phyloP scores from a whole-genome alignment of 2,888 invertebrate genomes.

The Koerneria pararmatus region DNA sequence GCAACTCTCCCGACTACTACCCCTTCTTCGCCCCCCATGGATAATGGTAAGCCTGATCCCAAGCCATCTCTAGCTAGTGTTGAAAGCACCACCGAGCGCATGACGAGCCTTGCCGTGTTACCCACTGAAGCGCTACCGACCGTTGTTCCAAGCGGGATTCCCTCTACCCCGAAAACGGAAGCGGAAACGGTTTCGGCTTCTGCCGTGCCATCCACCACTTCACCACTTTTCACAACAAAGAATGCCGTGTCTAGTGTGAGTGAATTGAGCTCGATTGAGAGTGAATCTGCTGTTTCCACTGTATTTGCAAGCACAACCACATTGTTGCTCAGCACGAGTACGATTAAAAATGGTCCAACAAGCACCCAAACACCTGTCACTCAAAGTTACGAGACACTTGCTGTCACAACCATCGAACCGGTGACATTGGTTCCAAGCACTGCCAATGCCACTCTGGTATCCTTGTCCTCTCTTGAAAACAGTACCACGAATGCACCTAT shows the following conservation, averaged over 20 bases:
- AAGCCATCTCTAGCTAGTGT: background rate
- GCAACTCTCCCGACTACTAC: slow-evolving; percentile 17
- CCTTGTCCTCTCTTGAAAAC: too few species aligned
- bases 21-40: background rate
- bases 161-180: too few species aligned
- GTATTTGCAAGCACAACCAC: background rate
- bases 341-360: background rate
- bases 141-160: too few species aligned
- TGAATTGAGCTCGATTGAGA: background rate
- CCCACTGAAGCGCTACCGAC: too few species aligned
- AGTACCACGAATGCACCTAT: too few species aligned
- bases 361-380: too few species aligned
- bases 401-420: too few species aligned
- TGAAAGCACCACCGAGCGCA: background rate
- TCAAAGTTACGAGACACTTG: too few species aligned
- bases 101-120: background rate
- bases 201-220: slow-evolving; percentile 3
- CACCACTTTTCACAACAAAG: background rate
- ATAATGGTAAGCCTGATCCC: background rate
- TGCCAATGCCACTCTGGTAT: too few species aligned
- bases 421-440: too few species aligned
- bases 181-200: background rate
- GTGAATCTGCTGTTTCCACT: background rate
- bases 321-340: background rate
- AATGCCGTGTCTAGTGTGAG: background rate